phyloP scores from a whole-genome alignment of 2,888 invertebrate species.

The Gisinianus flammeolus region DNA sequence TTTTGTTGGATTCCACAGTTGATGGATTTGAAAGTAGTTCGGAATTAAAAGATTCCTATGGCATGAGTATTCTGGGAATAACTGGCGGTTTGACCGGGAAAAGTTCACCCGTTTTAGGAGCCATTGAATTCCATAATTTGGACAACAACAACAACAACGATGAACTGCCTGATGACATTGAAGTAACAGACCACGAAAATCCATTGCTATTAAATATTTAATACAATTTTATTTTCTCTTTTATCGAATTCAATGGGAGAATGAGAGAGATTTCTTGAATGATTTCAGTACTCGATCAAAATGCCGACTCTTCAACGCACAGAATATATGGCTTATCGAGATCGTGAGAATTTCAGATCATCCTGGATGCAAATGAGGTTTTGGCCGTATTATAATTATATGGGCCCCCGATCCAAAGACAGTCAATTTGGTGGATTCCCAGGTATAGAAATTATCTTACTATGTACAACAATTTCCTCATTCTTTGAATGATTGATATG shows the following conservation, averaged over 20 bases:
- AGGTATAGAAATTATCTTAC: too few species aligned
- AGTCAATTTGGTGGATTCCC: constrained; percentile 67
- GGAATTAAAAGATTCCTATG: not conserved
- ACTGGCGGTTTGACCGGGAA: not conserved
- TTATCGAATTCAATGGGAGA: too few species aligned
- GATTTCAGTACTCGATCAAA: not conserved
- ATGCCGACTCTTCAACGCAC: not conserved
- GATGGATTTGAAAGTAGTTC: too few species aligned
- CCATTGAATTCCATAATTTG: constrained; percentile 10
- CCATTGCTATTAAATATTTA: too few species aligned
- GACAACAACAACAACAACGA: too few species aligned
- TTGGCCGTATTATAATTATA: not conserved
- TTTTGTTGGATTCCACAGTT: too few species aligned
- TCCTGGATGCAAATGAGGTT: not conserved
- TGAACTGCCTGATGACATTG: too few species aligned
- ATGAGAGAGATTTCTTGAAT: too few species aligned
- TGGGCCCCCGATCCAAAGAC: constrained; percentile 67
- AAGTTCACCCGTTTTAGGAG: not conserved
- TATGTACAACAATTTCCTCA: not conserved
- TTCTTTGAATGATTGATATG: too few species aligned
- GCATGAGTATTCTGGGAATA: not conserved
- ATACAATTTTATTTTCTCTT: too few species aligned
- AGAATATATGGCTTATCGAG: not conserved
- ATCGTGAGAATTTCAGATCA: constrained; percentile 7
- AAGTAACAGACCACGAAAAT: too few species aligned